Percentiles rank a stretch among this genome's conserved stretches.
phyloP scores from a whole-genome alignment of 2,113 vertebrate species.

The Triplophysa rosa region DNA sequence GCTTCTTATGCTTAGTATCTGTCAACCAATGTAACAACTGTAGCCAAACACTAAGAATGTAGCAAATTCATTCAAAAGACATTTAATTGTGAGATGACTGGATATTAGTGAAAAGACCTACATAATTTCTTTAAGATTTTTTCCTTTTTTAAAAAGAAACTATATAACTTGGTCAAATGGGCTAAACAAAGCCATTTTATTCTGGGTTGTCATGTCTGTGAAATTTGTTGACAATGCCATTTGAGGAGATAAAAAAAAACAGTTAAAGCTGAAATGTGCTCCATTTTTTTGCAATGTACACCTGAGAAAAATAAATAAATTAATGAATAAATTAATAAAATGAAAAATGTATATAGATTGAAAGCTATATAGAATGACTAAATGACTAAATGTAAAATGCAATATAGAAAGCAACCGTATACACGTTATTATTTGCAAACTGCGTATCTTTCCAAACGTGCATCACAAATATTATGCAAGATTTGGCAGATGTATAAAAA shows the following conservation, averaged over 20 bases:
- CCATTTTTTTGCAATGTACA: background rate
- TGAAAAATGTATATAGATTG: background rate
- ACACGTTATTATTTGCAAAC: too few relatives aligned
- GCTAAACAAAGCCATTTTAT: background rate
- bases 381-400: too few relatives aligned
- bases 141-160: background rate
- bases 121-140: background rate
- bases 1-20: background rate
- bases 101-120: background rate
- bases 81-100: background rate
- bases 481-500: background rate
- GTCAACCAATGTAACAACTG: background rate
- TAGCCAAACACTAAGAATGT: background rate
- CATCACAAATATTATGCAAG: background rate
- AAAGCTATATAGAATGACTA: too few relatives aligned
- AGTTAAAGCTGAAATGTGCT: too few relatives aligned
- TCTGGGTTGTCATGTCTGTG: too few relatives aligned
- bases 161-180: background rate
- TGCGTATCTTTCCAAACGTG: too few relatives aligned
- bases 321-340: background rate
- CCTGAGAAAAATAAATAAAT: background rate
- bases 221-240: too few relatives aligned
- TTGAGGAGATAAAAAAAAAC: too few relatives aligned
- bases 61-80: background rate
- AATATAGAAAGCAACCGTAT: too few relatives aligned